These are phyloP conservation scores for Zosterops hypoxanthus DNA, from an alignment of 2,113 vertebrate species.

Conservation along the genomic window DNA sequence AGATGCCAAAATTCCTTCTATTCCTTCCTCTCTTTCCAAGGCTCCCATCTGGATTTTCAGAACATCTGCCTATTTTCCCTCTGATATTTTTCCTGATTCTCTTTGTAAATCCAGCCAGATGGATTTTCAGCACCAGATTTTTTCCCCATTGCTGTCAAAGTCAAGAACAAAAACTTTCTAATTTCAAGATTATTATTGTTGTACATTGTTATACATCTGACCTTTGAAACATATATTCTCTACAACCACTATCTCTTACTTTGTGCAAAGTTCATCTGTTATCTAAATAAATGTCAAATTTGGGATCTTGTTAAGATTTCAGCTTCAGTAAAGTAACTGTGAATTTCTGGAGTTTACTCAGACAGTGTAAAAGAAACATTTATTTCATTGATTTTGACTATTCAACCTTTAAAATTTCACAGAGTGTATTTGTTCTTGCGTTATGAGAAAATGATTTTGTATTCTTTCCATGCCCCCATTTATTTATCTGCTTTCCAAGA, in stretches of 20 bases:
- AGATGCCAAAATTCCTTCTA: not conserved
- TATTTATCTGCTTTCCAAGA: not conserved
- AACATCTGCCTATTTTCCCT: not conserved
- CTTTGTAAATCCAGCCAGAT: not conserved
- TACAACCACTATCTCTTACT: constrained; percentile 42
- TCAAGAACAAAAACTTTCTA: constrained; percentile 30
- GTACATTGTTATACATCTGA: constrained; percentile 45
- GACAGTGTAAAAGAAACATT: constrained; percentile 20
- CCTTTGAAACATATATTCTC: constrained; percentile 51
- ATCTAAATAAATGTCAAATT: constrained; percentile 59
- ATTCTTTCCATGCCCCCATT: not conserved
- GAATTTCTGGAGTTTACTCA: constrained; percentile 41
- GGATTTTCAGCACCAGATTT: not conserved
- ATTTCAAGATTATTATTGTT: constrained; percentile 7
- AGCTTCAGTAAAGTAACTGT: constrained; percentile 2
- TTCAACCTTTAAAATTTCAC: constrained; percentile 37
- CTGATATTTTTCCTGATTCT: not conserved
- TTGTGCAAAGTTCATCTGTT: constrained; percentile 61
- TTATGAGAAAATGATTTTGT: constrained; percentile 21
- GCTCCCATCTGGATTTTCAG: not conserved
- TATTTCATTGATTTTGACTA: constrained; percentile 40
- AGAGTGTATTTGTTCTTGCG: constrained; percentile 12
- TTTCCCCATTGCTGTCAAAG: not conserved
- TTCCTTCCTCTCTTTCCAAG: not conserved
- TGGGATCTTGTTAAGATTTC: constrained; percentile 32